Evolutionary conservation across 2,888 invertebrate genomes (phyloP), one percentile per base, ranked within the genome.

Genomic region (Cecidostiba fungosa): DNA sequence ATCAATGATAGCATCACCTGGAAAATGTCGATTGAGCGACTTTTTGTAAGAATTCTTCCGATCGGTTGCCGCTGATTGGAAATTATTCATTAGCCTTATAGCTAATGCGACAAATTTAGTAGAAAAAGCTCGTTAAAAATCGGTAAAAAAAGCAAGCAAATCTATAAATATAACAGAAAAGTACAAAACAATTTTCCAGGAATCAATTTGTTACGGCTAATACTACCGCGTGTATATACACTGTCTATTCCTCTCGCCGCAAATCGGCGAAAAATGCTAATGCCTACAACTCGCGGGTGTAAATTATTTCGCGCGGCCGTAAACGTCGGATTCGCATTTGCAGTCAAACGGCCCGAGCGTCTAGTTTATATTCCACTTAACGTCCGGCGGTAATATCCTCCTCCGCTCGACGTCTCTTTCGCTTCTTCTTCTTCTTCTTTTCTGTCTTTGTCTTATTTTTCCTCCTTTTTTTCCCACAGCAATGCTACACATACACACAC

Each of bases 301-400:
- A 82, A 85, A 85, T 82, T 79, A 85, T 74, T 69, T 66, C 39
- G 23, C 26, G 26, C 36, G 12, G 0, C 47, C 80, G 59, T 84
- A 80, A 84, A 82, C 74, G 85, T 85, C 85, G 77, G 77, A 69
- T 79, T 78, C 72, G 82, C 82, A 84, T 84, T 84, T 79, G 78
- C 78, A 82, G 74, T 66, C 77, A 77, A 82, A 82, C 82, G 23
- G 12, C 43, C 54, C 47, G 62, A 69, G 47, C 66, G 76, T 82
- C 78, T 73, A 82, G 72, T 85, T 85, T 82, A 82, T 78, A 76
- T 72, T 70, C 78, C 82, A 82, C 85, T 85, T 82, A 85, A 82
- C 85, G 82, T 85, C 85, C 29, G n/a, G 3, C 32, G 29, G 76
- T 80, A 79, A 84, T 79, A 79, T 84, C 66, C 77, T 76, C 29